phyloP scores from a whole-genome alignment of 2,113 vertebrate species.

The Chelonoidis abingdonii region DNA sequence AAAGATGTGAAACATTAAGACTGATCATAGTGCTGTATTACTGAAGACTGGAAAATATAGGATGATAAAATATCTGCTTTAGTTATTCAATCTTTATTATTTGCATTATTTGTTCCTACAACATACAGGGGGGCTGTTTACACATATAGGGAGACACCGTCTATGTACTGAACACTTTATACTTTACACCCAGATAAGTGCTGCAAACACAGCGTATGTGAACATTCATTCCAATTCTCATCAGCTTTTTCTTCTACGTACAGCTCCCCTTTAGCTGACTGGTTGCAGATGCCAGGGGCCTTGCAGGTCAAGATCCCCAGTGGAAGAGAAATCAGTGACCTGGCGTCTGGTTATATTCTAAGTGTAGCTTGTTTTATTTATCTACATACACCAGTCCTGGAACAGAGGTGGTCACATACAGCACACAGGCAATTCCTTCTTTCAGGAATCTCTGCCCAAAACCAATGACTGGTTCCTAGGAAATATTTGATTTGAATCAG shows the following conservation, averaged over 20 bases:
- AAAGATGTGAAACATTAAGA: background rate
- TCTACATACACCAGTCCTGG: rapidly evolving
- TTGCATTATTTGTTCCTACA: background rate
- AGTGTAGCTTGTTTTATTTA: rapidly evolving
- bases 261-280: background rate
- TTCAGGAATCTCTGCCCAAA: rapidly evolving
- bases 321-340: rapidly evolving
- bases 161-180: background rate
- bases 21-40: background rate
- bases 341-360: rapidly evolving
- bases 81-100: background rate
- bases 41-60: background rate
- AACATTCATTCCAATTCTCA: background rate
- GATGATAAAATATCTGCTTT: rapidly evolving
- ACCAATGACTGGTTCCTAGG: background rate
- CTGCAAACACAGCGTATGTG: background rate
- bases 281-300: background rate
- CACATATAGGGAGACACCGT: background rate
- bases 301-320: rapidly evolving
- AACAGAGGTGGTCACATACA: background rate
- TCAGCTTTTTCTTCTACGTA: background rate
- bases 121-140: background rate
- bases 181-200: rapidly evolving
- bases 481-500: rapidly evolving
- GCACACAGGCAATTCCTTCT: background rate